Evolutionary conservation across 2,113 vertebrate genomes (phyloP).

Genomic region (Oreochromis aureus): DNA sequence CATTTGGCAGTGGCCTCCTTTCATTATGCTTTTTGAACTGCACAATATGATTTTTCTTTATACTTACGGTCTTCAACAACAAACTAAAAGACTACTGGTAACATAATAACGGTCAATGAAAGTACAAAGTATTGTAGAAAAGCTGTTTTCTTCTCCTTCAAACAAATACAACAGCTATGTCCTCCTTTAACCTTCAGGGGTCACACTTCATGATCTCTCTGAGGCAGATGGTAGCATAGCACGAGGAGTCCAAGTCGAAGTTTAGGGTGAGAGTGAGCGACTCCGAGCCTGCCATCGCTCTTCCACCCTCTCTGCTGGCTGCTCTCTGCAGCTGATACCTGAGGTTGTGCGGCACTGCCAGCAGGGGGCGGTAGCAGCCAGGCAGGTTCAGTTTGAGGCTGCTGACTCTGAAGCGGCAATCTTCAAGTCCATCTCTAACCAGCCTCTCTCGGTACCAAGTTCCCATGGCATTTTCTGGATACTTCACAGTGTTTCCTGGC

Average conservation of each 20-base stretch:
- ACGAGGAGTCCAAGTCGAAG: slow-evolving; percentile 86
- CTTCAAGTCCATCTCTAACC: slow-evolving; percentile 76
- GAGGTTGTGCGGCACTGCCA: slow-evolving; percentile 80
- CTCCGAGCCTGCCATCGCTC: slow-evolving; percentile 1
- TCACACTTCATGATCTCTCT: slow-evolving; percentile 93
- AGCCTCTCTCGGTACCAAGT: slow-evolving; percentile 79
- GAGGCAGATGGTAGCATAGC: slow-evolving; percentile 91
- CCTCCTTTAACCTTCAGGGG: slow-evolving; percentile 24
- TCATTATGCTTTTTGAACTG: not conserved
- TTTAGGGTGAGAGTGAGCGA: slow-evolving; percentile 71
- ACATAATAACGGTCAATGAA: not conserved
- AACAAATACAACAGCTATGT: not conserved
- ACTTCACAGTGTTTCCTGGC: slow-evolving; percentile 85
- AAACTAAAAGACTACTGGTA: not conserved
- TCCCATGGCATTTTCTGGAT: slow-evolving; percentile 77
- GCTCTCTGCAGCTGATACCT: slow-evolving; percentile 65
- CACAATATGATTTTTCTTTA: not conserved
- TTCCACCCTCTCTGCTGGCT: not conserved
- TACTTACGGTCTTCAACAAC: not conserved
- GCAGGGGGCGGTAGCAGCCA: slow-evolving; percentile 86
- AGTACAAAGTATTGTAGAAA: not conserved
- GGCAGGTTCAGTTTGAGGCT: slow-evolving; percentile 86
- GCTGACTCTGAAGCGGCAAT: slow-evolving; percentile 80
- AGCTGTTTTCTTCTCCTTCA: not conserved
- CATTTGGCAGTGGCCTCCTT: not conserved